Evolutionary conservation across 2,888 invertebrate species (phyloP).

Genomic region (Drosophila setosimentum): DNA sequence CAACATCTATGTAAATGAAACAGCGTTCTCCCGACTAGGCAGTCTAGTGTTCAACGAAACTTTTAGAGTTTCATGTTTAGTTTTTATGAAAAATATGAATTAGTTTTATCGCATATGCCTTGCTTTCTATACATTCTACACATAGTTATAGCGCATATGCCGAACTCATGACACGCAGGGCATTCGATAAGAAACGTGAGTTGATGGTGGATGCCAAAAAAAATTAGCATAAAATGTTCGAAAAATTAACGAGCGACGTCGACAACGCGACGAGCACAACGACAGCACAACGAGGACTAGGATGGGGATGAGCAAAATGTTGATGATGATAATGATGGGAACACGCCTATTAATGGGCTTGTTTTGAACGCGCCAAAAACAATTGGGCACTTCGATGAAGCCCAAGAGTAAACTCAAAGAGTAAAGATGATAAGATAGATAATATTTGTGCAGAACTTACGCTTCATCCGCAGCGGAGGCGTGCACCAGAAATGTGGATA

Average conservation of each 20-base stretch:
- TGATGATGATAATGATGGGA: slow-evolving; percentile 27
- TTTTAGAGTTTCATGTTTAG: not conserved
- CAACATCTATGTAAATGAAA: not conserved
- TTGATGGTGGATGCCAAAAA: slow-evolving; percentile 56
- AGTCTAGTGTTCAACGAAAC: not conserved
- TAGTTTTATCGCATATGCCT: not conserved
- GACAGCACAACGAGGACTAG: slow-evolving; percentile 7
- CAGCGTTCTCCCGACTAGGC: not conserved
- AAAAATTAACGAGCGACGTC: slow-evolving; percentile 73
- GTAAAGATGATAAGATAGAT: no score
- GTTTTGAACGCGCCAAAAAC: slow-evolving; percentile 36
- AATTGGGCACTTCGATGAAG: not conserved
- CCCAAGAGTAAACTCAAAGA: not conserved
- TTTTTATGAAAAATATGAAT: not conserved
- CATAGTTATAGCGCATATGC: slow-evolving; percentile 38
- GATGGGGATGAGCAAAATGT: slow-evolving; percentile 10
- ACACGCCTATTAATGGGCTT: slow-evolving; percentile 71
- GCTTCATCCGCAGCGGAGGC: slow-evolving; percentile 85
- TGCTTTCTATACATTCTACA: slow-evolving; percentile 8
- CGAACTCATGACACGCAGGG: slow-evolving; percentile 38
- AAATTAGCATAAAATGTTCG: slow-evolving; percentile 75
- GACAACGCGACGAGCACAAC: slow-evolving; percentile 37
- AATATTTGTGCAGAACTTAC: slow-evolving; percentile 72
- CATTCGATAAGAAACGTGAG: slow-evolving; percentile 42
- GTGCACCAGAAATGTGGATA: slow-evolving; percentile 58